Conservation (phyloP, 1,140 invertebrate species). For the Dermatophagoides farinae region DNA sequence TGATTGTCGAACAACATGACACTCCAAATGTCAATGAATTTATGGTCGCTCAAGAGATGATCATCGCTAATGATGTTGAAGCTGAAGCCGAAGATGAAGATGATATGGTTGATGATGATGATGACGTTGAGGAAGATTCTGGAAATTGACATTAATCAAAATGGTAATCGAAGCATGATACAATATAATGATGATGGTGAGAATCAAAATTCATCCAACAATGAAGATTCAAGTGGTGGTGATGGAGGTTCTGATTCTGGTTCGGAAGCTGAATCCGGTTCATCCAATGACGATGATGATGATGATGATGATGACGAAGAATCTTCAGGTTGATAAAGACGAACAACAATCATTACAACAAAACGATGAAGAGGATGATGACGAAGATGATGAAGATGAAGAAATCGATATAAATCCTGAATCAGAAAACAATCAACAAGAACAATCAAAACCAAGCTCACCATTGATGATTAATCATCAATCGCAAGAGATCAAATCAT, state of each 20-base stretch:
- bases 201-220: not conserved
- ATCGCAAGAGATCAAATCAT: no score
- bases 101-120: not conserved
- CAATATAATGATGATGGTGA: not conserved
- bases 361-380: not conserved
- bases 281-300: not conserved
- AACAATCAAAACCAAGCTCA: no score
- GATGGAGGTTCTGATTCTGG: not conserved
- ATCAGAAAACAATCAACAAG: no score
- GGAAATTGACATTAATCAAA: not conserved
- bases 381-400: conserved; percentile 2
- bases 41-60: not conserved
- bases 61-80: not conserved
- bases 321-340: not conserved
- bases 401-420: not conserved
- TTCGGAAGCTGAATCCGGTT: not conserved
- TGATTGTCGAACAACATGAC: no score
- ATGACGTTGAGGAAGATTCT: not conserved
- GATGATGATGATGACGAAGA: not conserved
- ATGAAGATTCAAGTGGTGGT: not conserved
- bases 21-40: not conserved
- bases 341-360: not conserved
- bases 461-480: no score
- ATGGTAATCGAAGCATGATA: not conserved
- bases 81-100: not conserved